Evolutionary conservation across 2,888 invertebrate genomes (phyloP).

Genomic region (Drosophila subquinaria): DNA sequence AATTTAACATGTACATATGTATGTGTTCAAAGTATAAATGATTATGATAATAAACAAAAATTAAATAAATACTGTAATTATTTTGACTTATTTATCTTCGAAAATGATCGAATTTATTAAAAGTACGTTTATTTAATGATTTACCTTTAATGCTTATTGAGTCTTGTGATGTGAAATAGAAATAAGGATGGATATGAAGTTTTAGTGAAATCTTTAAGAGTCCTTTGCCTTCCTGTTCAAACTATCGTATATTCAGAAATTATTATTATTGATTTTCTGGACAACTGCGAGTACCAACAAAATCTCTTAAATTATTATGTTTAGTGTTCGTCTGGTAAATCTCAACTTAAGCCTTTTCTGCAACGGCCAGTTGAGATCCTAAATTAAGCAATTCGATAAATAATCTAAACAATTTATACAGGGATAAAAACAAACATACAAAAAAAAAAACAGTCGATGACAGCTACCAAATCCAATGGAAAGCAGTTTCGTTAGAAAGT

Average conservation of each 20-base stretch:
- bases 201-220: not conserved
- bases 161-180: not conserved
- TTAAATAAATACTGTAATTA: too few relatives aligned
- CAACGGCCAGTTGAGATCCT: not conserved
- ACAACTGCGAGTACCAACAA: not conserved
- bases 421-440: not conserved
- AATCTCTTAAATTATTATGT: not conserved
- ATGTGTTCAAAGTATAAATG: too few relatives aligned
- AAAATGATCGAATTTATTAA: too few relatives aligned
- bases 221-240: too few relatives aligned
- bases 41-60: too few relatives aligned
- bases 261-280: not conserved
- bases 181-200: not conserved
- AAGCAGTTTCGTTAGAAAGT: slow-evolving; percentile 11
- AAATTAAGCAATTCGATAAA: not conserved
- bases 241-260: not conserved
- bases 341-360: not conserved
- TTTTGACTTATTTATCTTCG: too few relatives aligned
- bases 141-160: too few relatives aligned
- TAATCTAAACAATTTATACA: not conserved
- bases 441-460: slow-evolving; percentile 12
- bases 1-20: too few relatives aligned
- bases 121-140: too few relatives aligned
- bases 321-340: not conserved
- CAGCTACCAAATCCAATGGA: slow-evolving; percentile 3